These are phyloP conservation scores for Drosophila pegasa DNA, from an alignment of 2,888 invertebrate genomes.

Conservation along the genomic window DNA sequence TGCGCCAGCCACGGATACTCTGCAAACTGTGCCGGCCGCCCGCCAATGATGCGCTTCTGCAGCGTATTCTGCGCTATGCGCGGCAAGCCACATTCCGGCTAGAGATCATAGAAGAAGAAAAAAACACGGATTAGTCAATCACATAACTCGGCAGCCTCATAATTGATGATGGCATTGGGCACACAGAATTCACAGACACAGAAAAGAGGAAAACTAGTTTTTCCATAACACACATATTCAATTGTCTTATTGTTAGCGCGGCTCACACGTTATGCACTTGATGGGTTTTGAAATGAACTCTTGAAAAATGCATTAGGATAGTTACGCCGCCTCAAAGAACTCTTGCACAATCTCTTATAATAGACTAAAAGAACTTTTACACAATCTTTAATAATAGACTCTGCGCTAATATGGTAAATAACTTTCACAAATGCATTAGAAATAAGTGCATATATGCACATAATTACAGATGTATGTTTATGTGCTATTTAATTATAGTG, in stretches of 20 bases:
- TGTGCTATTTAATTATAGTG: neutral
- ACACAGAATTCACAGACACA: slow-evolving; percentile 18
- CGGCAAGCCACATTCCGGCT: slow-evolving; percentile 89
- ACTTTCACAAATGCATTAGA: neutral
- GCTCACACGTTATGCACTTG: slow-evolving; percentile 34
- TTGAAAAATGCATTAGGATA: slow-evolving; percentile 4
- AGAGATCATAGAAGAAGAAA: slow-evolving; percentile 40
- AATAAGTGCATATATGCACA: neutral
- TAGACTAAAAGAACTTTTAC: neutral
- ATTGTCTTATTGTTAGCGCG: slow-evolving; percentile 31
- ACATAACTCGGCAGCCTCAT: slow-evolving; percentile 28
- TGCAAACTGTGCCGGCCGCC: slow-evolving; percentile 89
- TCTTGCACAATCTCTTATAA: slow-evolving; percentile 26
- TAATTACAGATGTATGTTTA: neutral
- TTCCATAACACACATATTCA: slow-evolving; percentile 24
- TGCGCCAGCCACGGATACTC: slow-evolving; percentile 95
- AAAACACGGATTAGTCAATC: slow-evolving; percentile 35
- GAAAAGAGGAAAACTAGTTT: slow-evolving; percentile 36
- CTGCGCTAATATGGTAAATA: neutral
- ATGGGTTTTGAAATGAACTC: slow-evolving; percentile 25
- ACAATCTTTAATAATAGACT: slow-evolving; percentile 4
- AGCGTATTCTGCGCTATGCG: slow-evolving; percentile 86
- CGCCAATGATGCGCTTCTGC: slow-evolving; percentile 92
- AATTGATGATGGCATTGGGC: slow-evolving; percentile 40
- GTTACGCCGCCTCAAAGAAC: neutral